Conservation (phyloP, 1,140 invertebrate genomes). For the Neodiprion virginianus region DNA sequence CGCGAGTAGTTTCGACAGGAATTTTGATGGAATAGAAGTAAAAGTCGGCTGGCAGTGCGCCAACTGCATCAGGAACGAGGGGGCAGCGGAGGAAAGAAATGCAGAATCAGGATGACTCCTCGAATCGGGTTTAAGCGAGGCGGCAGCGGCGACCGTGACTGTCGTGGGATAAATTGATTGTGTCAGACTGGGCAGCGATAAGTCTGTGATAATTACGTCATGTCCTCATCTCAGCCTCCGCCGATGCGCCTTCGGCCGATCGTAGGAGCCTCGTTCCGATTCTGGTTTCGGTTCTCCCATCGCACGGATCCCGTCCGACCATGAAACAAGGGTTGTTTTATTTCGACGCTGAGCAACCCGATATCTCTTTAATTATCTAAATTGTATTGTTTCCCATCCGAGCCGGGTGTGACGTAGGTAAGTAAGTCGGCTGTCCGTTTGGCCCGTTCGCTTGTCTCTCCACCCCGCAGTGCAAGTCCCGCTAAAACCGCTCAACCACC, state of each 20-base stretch:
- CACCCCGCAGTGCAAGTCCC: too few species aligned
- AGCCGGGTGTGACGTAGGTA: slow-evolving; percentile 4
- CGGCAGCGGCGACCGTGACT: not conserved
- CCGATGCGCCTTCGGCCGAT: not conserved
- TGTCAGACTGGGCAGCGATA: slow-evolving; percentile 10
- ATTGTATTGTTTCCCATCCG: slow-evolving; percentile 43
- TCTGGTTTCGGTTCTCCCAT: not conserved
- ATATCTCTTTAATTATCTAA: slow-evolving; percentile 52
- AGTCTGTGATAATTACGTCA: slow-evolving; percentile 16
- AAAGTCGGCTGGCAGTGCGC: not conserved
- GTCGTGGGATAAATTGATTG: slow-evolving; percentile 18
- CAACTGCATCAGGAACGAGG: not conserved
- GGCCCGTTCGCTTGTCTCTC: too few species aligned
- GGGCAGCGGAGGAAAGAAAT: not conserved
- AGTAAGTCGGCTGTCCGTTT: not conserved
- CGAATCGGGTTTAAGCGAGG: not conserved
- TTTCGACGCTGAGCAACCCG: slow-evolving; percentile 13
- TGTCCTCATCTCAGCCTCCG: not conserved
- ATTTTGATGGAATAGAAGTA: not conserved
- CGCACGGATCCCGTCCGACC: not conserved
- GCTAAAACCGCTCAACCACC: not conserved
- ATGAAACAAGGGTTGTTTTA: not conserved
- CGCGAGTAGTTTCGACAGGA: not conserved
- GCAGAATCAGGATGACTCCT: slow-evolving; percentile 2
- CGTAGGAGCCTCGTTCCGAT: not conserved